phyloP scores from a whole-genome alignment of 2,888 invertebrate genomes.

The Archaeoteleia sp. region DNA sequence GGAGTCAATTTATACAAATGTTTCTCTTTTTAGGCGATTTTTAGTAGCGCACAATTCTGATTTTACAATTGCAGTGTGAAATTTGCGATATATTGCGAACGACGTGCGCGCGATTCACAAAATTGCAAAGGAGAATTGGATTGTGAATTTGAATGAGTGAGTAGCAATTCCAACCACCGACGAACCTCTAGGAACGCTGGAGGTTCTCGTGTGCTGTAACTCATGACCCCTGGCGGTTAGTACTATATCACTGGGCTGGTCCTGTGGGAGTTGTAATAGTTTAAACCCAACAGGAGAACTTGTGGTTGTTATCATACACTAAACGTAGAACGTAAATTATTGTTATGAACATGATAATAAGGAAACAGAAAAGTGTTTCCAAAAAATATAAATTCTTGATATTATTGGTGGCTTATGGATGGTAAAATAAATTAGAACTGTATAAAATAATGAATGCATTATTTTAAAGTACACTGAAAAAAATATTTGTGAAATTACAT shows the following conservation, averaged over 20 bases:
- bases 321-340: slow-evolving; percentile 43
- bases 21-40: slow-evolving; percentile 7
- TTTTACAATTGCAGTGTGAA: slow-evolving; percentile 21
- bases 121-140: slow-evolving; percentile 45
- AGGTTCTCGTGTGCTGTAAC: slow-evolving; percentile 49
- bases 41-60: slow-evolving; percentile 9
- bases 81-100: slow-evolving; percentile 39
- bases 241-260: slow-evolving; percentile 51
- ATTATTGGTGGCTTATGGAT: too few species aligned
- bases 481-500: too few species aligned
- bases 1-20: too few species aligned
- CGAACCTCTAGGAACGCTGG: slow-evolving; percentile 30
- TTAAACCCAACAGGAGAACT: slow-evolving; percentile 54
- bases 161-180: slow-evolving; percentile 41
- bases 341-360: slow-evolving; percentile 35
- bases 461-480: too few species aligned
- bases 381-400: too few species aligned
- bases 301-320: slow-evolving; percentile 50
- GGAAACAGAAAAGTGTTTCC: slow-evolving; percentile 36
- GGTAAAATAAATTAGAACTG: too few species aligned
- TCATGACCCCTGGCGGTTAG: slow-evolving; percentile 48
- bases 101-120: slow-evolving; percentile 34
- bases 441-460: too few species aligned
- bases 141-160: slow-evolving; percentile 48
- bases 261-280: slow-evolving; percentile 54